phyloP scores from a whole-genome alignment of 2,888 invertebrate genomes.

The Dryocosmus kuriphilus region DNA sequence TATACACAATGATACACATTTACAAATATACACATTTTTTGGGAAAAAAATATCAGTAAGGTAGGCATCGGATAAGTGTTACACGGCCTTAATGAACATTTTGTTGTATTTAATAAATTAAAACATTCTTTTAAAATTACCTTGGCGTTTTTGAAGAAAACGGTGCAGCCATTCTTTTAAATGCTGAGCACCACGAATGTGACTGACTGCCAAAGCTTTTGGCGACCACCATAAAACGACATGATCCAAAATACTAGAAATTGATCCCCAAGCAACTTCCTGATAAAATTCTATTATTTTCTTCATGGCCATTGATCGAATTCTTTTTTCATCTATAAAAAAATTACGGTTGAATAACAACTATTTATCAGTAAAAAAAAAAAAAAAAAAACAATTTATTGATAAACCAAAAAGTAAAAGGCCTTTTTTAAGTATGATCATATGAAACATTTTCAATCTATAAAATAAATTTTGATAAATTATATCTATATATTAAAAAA shows the following conservation, averaged over 20 bases:
- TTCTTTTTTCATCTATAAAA: conserved; percentile 80
- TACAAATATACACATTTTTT: no score
- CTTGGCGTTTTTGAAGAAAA: conserved; percentile 66
- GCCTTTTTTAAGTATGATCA: no score
- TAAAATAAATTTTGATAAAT: no score
- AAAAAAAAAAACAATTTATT: no score
- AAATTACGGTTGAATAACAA: conserved; percentile 11
- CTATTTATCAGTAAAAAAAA: neutral
- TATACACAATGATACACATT: no score
- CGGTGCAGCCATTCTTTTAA: conserved; percentile 72
- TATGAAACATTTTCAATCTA: no score
- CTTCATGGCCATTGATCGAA: conserved; percentile 81
- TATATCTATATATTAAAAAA: no score
- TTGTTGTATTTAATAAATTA: conserved; percentile 14
- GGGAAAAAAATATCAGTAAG: neutral
- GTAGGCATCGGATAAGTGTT: no score
- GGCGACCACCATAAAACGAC: conserved; percentile 91
- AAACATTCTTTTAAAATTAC: conserved; percentile 52
- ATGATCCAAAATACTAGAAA: conserved; percentile 89
- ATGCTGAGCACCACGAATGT: conserved; percentile 69
- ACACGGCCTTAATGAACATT: neutral
- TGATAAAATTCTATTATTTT: conserved; percentile 86
- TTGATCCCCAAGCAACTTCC: conserved; percentile 88
- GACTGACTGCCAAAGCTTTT: conserved; percentile 84
- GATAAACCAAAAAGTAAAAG: neutral